phyloP scores from a whole-genome alignment of 2,888 invertebrate genomes.

The Campaea margaritaria region DNA sequence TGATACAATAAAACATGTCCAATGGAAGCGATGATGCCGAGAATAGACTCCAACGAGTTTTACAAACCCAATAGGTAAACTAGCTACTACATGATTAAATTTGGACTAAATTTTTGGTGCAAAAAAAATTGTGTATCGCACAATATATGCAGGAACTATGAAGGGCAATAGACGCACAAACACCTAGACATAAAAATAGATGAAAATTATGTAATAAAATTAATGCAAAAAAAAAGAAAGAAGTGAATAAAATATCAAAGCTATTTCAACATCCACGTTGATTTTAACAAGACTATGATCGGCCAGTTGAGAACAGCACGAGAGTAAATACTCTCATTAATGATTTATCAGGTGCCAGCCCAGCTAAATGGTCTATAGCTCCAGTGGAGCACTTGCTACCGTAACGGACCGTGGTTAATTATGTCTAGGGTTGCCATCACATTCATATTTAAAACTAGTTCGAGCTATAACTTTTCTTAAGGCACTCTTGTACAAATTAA shows the following conservation, averaged over 20 bases:
- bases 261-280: slow-evolving; percentile 2
- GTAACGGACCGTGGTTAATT: slow-evolving; percentile 69
- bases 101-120: background rate
- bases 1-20: slow-evolving; percentile 13
- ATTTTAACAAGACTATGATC: slow-evolving; percentile 15
- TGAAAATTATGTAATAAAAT: background rate
- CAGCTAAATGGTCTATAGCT: slow-evolving; percentile 49
- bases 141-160: too few species aligned
- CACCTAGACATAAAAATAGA: too few species aligned
- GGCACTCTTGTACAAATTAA: too few species aligned
- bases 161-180: too few species aligned
- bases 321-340: slow-evolving; percentile 44
- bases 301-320: slow-evolving; percentile 17
- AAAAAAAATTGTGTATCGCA: too few species aligned
- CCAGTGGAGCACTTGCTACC: slow-evolving; percentile 61
- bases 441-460: background rate
- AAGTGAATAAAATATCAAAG: background rate
- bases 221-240: too few species aligned
- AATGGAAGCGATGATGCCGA: background rate
- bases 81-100: too few species aligned
- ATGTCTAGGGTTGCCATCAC: slow-evolving; percentile 51
- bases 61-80: too few species aligned
- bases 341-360: slow-evolving; percentile 59
- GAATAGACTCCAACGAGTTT: background rate
- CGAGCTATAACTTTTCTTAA: too few species aligned